Evolutionary conservation across 2,888 invertebrate genomes (phyloP).

Genomic region (Platerodrilus igneus): DNA sequence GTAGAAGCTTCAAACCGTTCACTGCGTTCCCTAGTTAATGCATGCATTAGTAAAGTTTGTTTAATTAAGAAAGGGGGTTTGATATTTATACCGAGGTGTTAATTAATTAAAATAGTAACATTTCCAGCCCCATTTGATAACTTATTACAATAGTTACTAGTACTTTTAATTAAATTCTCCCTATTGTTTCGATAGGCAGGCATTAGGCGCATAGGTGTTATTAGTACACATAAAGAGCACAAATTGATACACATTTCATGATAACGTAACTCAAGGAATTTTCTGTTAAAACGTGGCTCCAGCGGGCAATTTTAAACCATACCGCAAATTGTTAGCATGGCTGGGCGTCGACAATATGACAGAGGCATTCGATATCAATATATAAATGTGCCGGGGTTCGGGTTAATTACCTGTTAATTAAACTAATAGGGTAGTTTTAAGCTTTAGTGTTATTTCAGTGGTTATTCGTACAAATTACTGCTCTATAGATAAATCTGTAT

Average conservation of each 20-base stretch:
- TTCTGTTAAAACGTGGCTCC: conserved; percentile 18
- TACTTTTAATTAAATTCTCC: conserved; percentile 22
- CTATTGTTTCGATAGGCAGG: background rate
- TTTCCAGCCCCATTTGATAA: conserved; percentile 20
- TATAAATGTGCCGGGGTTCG: conserved; percentile 1
- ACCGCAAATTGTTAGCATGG: conserved; percentile 17
- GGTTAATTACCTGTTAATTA: conserved; percentile 15
- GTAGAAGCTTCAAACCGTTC: conserved; percentile 21
- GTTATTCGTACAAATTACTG: conserved; percentile 6
- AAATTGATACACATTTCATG: too few species aligned
- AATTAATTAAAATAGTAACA: conserved; percentile 26
- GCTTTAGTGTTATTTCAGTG: conserved; percentile 5
- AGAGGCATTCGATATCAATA: conserved; percentile 17
- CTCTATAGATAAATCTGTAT: background rate
- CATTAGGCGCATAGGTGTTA: too few species aligned
- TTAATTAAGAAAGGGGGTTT: conserved; percentile 25
- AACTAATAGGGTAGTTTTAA: conserved; percentile 12
- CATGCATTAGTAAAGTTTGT: conserved; percentile 25
- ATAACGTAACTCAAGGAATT: too few species aligned
- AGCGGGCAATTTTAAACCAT: conserved; percentile 19
- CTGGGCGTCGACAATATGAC: conserved; percentile 19
- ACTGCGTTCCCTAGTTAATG: conserved; percentile 23
- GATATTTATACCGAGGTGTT: conserved; percentile 25
- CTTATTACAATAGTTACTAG: conserved; percentile 20
- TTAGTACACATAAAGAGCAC: too few species aligned